A percentile compares a stretch with the other conserved stretches of the same genome.
phyloP scores from a whole-genome alignment of 2,113 vertebrate genomes.

The Todiramphus saurophagus region DNA sequence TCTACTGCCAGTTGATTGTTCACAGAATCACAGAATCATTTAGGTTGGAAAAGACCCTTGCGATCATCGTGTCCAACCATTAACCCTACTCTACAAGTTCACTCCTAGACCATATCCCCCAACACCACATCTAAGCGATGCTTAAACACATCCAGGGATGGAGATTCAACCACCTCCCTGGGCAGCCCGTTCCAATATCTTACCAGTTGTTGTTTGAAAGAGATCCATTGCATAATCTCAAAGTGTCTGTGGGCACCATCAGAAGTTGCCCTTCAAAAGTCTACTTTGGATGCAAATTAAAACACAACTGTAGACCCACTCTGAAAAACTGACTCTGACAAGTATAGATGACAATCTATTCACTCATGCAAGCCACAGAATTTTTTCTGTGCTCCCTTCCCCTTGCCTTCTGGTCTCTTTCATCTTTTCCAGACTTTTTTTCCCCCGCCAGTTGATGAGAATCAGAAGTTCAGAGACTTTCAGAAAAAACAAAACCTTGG shows the following conservation, averaged over 20 bases:
- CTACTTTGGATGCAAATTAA: neutral
- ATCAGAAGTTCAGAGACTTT: neutral
- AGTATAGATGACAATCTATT: neutral
- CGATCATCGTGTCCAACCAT: too few species aligned
- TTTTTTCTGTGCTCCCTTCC: neutral
- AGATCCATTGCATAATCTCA: neutral
- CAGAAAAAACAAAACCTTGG: neutral
- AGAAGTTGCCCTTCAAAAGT: neutral
- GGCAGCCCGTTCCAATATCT: too few species aligned
- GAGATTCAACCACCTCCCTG: too few species aligned
- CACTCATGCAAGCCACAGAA: neutral
- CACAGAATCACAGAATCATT: too few species aligned
- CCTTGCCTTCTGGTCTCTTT: rapidly evolving
- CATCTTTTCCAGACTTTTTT: neutral
- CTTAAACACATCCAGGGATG: too few species aligned
- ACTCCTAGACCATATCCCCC: too few species aligned
- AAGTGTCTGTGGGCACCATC: neutral
- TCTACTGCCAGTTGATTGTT: neutral
- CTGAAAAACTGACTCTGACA: neutral
- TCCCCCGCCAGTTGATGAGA: rapidly evolving
- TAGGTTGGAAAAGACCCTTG: too few species aligned
- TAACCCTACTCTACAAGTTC: too few species aligned
- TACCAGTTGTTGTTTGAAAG: neutral
- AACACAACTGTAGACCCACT: neutral
- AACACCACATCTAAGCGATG: too few species aligned